phyloP scores from a whole-genome alignment of 2,113 vertebrate genomes.

The Quiscalus mexicanus region DNA sequence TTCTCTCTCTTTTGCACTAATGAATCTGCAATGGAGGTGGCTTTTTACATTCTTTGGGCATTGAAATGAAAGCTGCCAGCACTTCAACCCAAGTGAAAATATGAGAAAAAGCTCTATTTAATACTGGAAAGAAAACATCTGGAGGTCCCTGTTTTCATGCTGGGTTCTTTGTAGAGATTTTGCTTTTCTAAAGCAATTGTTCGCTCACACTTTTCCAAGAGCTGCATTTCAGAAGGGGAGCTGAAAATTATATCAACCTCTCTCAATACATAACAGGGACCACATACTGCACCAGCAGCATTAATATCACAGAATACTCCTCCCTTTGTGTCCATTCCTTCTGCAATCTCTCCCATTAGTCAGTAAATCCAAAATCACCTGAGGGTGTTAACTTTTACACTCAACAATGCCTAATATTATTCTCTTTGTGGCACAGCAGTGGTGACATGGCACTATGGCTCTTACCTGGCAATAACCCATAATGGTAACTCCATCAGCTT shows the following conservation, averaged over 20 bases:
- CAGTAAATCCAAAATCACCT: not conserved
- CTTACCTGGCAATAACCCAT: not conserved
- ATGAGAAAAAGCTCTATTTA: not conserved
- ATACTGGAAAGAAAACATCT: not conserved
- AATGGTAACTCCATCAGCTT: not conserved
- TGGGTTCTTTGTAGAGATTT: not conserved
- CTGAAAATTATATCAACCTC: not conserved
- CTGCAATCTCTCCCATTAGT: not conserved
- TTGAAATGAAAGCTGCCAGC: not conserved
- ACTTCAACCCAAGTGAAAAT: not conserved
- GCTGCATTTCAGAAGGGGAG: not conserved
- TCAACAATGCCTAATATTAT: too few relatives aligned
- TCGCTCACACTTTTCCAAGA: not conserved
- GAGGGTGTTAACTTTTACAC: not conserved
- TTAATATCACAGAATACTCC: not conserved
- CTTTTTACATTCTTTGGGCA: not conserved
- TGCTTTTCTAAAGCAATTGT: not conserved
- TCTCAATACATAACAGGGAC: not conserved
- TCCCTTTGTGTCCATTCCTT: not conserved
- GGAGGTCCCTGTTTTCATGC: not conserved
- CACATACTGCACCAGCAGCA: not conserved
- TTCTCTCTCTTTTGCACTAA: not conserved
- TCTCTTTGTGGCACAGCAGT: not conserved
- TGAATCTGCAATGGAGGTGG: not conserved
- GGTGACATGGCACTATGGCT: not conserved